Percentiles rank a stretch among this genome's conserved stretches.
phyloP scores from a whole-genome alignment of 2,113 vertebrate genomes.

The Lichenostomus cassidix region DNA sequence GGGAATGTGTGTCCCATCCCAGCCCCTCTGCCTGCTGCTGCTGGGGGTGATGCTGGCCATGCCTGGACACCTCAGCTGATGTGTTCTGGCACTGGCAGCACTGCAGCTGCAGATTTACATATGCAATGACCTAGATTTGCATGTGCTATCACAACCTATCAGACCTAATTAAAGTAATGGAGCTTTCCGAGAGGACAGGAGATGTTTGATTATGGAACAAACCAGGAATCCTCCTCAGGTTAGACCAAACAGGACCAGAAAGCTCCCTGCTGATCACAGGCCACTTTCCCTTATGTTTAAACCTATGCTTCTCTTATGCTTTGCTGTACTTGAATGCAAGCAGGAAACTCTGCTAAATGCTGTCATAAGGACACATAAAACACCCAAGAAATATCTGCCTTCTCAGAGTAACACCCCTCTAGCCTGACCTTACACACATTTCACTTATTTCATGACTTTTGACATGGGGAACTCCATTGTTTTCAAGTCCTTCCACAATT shows the following conservation, averaged over 20 bases:
- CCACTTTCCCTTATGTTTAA: rapidly evolving
- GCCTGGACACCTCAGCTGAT: constrained; percentile 78
- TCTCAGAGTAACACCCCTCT: neutral
- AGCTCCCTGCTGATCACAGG: neutral
- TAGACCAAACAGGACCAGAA: neutral
- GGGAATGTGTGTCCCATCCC: neutral
- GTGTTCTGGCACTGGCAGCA: constrained; percentile 77
- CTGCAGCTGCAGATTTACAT: constrained; percentile 90
- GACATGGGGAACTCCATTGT: neutral
- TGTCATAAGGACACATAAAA: neutral
- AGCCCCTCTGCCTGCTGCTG: constrained; percentile 25
- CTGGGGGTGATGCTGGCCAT: constrained; percentile 74
- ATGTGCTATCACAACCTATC: constrained; percentile 82
- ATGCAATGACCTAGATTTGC: constrained; percentile 90
- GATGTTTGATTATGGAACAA: neutral
- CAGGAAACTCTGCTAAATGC: neutral
- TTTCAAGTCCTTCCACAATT: neutral
- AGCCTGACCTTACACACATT: neutral
- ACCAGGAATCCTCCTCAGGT: neutral
- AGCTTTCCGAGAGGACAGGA: constrained; percentile 38
- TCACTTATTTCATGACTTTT: neutral
- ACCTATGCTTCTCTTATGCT: neutral
- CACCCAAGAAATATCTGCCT: rapidly evolving
- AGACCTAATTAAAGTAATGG: constrained; percentile 80
- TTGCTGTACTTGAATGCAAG: rapidly evolving